A percentile compares a stretch with the other conserved stretches of the same genome.
Evolutionary conservation across 2,888 invertebrate genomes (phyloP).

Genomic region (Heliothis peltigera): DNA sequence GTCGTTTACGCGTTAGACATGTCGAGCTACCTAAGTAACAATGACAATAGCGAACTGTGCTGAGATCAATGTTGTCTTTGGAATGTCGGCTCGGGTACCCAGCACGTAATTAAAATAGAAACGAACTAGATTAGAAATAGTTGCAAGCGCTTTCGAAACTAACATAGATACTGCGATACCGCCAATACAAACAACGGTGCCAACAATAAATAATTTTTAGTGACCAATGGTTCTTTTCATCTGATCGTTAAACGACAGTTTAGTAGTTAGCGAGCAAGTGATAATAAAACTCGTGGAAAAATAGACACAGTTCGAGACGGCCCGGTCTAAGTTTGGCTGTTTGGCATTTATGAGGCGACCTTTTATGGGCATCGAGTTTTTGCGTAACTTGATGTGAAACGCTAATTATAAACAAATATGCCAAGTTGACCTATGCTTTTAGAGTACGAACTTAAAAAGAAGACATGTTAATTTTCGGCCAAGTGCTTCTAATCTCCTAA

Average conservation of each 20-base stretch:
- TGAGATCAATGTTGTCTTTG: conserved; percentile 70
- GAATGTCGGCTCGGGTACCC: conserved; percentile 69
- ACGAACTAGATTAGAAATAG: conserved; percentile 80
- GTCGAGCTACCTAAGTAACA: conserved; percentile 71
- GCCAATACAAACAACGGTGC: conserved; percentile 60
- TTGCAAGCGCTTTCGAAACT: conserved; percentile 79
- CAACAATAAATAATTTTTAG: conserved; percentile 66
- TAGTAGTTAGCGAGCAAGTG: conserved; percentile 64
- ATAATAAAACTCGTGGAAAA: conserved; percentile 56
- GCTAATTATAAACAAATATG: conserved; percentile 50
- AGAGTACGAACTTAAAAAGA: conserved; percentile 15
- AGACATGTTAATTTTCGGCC: conserved; percentile 4
- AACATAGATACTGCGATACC: conserved; percentile 60
- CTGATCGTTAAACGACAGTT: conserved; percentile 44
- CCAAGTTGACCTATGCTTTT: conserved; percentile 12
- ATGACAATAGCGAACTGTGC: conserved; percentile 73
- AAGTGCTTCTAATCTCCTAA: conserved; percentile 8
- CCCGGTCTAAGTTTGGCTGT: conserved; percentile 69
- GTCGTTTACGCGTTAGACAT: conserved; percentile 84
- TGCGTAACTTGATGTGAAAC: conserved; percentile 71
- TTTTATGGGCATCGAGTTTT: conserved; percentile 74
- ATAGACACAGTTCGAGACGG: conserved; percentile 35
- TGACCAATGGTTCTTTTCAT: conserved; percentile 70
- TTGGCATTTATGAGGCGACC: conserved; percentile 74
- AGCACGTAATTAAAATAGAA: conserved; percentile 81